Conservation (phyloP, 2,888 invertebrate species). For the Rugalucina vietnamica region DNA sequence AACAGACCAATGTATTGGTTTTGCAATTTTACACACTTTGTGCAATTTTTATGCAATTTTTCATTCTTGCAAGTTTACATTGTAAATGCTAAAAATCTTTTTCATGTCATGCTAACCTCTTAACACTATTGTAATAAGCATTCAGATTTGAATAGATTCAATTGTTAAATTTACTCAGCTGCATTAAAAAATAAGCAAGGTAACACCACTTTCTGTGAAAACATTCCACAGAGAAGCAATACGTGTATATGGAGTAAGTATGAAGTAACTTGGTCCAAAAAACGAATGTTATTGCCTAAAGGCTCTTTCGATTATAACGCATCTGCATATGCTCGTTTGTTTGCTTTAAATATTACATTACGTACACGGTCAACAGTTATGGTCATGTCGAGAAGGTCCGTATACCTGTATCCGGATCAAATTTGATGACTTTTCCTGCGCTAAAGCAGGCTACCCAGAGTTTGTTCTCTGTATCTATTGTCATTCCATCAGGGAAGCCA, state of each 20-base stretch:
- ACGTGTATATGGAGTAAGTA: background rate
- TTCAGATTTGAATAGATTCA: no score
- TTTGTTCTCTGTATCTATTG: slow-evolving; percentile 91
- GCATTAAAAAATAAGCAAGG: no score
- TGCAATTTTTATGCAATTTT: background rate
- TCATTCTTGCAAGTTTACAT: no score
- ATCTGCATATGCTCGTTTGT: background rate
- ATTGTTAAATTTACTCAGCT: no score
- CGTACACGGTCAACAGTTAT: background rate
- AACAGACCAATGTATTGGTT: background rate
- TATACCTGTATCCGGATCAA: slow-evolving; percentile 82
- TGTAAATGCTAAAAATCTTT: no score
- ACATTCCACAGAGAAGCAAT: no score
- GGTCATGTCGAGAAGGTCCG: background rate
- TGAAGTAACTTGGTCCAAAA: background rate
- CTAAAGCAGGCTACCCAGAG: slow-evolving; percentile 91
- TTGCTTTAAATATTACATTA: background rate
- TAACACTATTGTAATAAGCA: no score
- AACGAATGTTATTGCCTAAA: background rate
- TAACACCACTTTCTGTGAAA: no score
- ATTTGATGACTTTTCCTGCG: slow-evolving; percentile 87
- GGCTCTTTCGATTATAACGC: background rate
- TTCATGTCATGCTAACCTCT: no score
- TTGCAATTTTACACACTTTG: background rate
- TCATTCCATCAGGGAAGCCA: slow-evolving; percentile 86